Percentiles rank a stretch among this genome's conserved stretches.
Evolutionary conservation across 2,888 invertebrate genomes (phyloP).

Genomic region (Amiota communis): DNA sequence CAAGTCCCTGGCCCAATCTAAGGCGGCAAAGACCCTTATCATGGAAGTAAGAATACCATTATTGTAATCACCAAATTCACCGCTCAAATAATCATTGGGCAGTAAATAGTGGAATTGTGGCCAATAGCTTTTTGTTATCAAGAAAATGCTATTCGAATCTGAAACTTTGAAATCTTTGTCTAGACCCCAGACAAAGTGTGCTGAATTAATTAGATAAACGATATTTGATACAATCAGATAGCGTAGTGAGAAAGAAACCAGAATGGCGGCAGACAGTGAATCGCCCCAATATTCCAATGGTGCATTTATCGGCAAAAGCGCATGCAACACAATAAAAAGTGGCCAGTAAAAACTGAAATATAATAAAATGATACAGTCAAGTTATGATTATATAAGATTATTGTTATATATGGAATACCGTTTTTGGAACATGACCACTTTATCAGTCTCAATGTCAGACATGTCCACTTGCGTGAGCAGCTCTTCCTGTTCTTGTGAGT

Average conservation of each 20-base stretch:
- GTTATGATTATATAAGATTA: neutral
- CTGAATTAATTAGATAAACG: slow-evolving; percentile 83
- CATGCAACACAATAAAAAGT: slow-evolving; percentile 78
- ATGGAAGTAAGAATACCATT: slow-evolving; percentile 79
- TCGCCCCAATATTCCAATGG: slow-evolving; percentile 88
- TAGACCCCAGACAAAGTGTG: slow-evolving; percentile 82
- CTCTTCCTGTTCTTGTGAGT: slow-evolving; percentile 79
- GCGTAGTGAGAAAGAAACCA: slow-evolving; percentile 81
- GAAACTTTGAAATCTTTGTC: slow-evolving; percentile 80
- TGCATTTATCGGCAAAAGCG: slow-evolving; percentile 83
- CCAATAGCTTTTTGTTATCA: slow-evolving; percentile 85
- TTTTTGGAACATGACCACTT: slow-evolving; percentile 86
- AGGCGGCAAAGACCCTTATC: slow-evolving; percentile 81
- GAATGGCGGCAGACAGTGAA: slow-evolving; percentile 76
- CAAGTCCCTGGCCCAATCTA: slow-evolving; percentile 79
- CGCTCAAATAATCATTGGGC: slow-evolving; percentile 87
- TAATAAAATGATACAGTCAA: neutral
- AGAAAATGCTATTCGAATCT: slow-evolving; percentile 84
- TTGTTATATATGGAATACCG: slow-evolving; percentile 75
- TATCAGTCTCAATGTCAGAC: slow-evolving; percentile 84
- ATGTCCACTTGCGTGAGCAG: slow-evolving; percentile 82
- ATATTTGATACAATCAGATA: slow-evolving; percentile 79
- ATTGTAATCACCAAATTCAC: slow-evolving; percentile 85
- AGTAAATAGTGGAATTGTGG: slow-evolving; percentile 85
- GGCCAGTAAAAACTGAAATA: slow-evolving; percentile 80